Evolutionary conservation across 1,140 invertebrate species (phyloP).

Genomic region (Rhizoglyphus robini): DNA sequence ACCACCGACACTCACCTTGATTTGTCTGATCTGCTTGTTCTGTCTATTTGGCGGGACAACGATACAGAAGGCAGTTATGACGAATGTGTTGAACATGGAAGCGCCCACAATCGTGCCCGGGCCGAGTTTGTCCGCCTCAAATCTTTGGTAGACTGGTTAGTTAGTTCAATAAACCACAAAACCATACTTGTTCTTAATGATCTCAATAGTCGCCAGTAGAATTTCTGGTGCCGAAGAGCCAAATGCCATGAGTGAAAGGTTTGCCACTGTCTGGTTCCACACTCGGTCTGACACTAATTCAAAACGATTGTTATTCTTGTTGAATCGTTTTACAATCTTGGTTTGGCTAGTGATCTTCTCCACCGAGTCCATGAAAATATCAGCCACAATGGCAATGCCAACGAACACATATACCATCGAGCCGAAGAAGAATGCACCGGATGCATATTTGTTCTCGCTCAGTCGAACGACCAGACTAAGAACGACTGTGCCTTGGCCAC

Average conservation of each 20-base stretch:
- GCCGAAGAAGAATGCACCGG: constrained; percentile 41
- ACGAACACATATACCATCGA: constrained; percentile 43
- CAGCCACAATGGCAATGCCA: constrained; percentile 45
- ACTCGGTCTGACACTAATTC: constrained; percentile 34
- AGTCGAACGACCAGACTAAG: constrained; percentile 44
- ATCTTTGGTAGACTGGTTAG: too few relatives aligned
- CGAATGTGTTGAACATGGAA: constrained; percentile 48
- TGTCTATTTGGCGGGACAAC: constrained; percentile 40
- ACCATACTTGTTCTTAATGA: constrained; percentile 37
- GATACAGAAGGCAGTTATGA: constrained; percentile 46
- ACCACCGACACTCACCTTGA: too few relatives aligned
- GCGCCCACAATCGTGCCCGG: constrained; percentile 53
- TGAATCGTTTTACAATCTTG: constrained; percentile 33
- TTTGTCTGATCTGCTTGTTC: constrained; percentile 37
- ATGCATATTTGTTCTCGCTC: constrained; percentile 36
- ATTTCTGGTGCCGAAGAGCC: constrained; percentile 52
- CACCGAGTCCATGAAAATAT: constrained; percentile 49
- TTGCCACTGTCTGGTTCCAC: constrained; percentile 54
- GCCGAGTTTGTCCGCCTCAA: constrained; percentile 42
- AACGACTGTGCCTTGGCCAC: constrained; percentile 30
- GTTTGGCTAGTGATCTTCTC: constrained; percentile 50
- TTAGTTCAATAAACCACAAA: neutral
- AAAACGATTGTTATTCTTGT: constrained; percentile 23
- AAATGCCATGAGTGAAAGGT: constrained; percentile 52
- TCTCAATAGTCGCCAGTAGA: constrained; percentile 47